Evolutionary conservation across 2,113 vertebrate species (phyloP).

Genomic region (Mirounga angustirostris): DNA sequence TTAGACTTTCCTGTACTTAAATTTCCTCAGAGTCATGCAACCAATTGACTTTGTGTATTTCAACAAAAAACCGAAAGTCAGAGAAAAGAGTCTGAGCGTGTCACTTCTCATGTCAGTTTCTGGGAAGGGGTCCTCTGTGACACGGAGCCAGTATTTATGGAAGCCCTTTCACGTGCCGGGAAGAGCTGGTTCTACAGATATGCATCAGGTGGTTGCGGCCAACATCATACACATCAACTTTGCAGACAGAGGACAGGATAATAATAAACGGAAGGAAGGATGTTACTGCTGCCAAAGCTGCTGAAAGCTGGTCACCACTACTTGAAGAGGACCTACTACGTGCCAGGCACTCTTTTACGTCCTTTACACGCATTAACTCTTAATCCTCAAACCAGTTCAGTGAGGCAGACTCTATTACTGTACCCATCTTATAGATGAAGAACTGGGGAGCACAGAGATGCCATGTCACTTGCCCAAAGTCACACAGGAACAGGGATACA

Average conservation of each 20-base stretch:
- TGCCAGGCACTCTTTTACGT: neutral
- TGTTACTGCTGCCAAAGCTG: neutral
- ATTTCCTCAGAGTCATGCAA: neutral
- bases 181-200: neutral
- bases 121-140: neutral
- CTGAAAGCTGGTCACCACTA: neutral
- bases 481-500: neutral
- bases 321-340: neutral
- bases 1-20: neutral
- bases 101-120: neutral
- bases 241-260: neutral
- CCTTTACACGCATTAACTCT: neutral
- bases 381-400: neutral
- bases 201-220: too few species aligned
- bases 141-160: fast-evolving
- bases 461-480: neutral
- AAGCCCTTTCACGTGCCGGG: neutral
- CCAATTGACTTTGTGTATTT: neutral
- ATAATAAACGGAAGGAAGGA: neutral
- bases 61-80: neutral
- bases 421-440: neutral
- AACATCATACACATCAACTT: neutral
- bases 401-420: neutral
- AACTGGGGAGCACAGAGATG: neutral
- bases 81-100: neutral